Conservation (phyloP, 2,888 invertebrate species). For the Leistus spinibarbis region DNA sequence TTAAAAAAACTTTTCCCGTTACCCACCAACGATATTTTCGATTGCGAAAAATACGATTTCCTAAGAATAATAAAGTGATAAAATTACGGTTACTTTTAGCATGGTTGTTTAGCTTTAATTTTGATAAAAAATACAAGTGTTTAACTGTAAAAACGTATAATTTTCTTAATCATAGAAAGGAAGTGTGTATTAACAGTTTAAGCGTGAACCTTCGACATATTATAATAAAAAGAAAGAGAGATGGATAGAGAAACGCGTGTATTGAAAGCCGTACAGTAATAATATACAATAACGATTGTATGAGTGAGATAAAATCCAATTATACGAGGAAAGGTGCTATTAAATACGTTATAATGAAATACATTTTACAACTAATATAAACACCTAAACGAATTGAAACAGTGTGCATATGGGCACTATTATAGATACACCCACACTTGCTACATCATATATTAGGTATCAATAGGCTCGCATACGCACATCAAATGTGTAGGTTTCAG, state of each 20-base stretch:
- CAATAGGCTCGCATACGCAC: neutral
- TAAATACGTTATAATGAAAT: constrained; percentile 34
- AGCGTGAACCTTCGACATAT: neutral
- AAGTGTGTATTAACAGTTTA: neutral
- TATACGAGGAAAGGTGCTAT: constrained; percentile 13
- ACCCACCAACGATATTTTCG: no score
- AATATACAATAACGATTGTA: neutral
- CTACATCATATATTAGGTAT: neutral
- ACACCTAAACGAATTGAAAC: constrained; percentile 34
- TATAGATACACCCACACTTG: constrained; percentile 15
- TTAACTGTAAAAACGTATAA: neutral
- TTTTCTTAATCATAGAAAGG: neutral
- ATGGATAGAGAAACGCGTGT: neutral
- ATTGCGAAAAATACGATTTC: no score
- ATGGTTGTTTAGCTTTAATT: no score
- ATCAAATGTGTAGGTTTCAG: neutral
- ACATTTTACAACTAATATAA: constrained; percentile 33
- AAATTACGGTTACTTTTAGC: no score
- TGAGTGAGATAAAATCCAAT: constrained; percentile 8
- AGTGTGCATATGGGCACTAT: constrained; percentile 9
- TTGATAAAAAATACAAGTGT: neutral
- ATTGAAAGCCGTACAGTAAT: neutral
- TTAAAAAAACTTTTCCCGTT: no score
- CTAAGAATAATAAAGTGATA: no score
- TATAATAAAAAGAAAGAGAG: neutral